A percentile compares a stretch with the other conserved stretches of the same genome.
These are phyloP conservation scores for Colius striatus DNA, from an alignment of 2,113 vertebrate species.

Conservation along the genomic window DNA sequence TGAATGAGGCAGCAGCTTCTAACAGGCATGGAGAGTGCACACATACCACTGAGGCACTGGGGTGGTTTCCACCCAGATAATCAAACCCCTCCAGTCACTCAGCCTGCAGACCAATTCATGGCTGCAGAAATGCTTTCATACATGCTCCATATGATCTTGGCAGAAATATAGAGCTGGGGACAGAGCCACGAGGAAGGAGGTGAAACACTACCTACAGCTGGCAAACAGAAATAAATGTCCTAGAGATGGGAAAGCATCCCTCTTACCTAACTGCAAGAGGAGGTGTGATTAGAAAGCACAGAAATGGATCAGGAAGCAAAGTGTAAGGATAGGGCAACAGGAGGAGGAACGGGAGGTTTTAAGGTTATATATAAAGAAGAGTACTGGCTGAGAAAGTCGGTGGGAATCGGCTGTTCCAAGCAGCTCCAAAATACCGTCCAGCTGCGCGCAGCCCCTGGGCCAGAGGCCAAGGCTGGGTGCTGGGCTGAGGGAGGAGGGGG, in stretches of 20 bases:
- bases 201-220: not conserved
- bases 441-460: not conserved
- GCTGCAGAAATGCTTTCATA: not conserved
- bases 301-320: not conserved
- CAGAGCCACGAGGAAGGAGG: not conserved
- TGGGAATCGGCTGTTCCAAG: not conserved
- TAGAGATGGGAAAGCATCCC: not conserved
- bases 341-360: not conserved
- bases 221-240: not conserved
- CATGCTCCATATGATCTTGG: not conserved
- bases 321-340: not conserved
- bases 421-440: not conserved
- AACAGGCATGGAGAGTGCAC: not conserved
- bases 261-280: not conserved
- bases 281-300: not conserved
- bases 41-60: accelerated
- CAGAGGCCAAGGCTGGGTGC: slow-evolving; percentile 19
- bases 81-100: not conserved
- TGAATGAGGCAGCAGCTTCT: not conserved
- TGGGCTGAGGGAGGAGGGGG: not conserved
- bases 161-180: not conserved
- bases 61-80: not conserved
- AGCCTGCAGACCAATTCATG: not conserved
- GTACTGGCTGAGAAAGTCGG: not conserved
- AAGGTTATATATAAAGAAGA: not conserved